Percentiles rank a stretch among this genome's conserved stretches.
Conservation (phyloP, 2,113 vertebrate species). For the Chelonoidis abingdonii region DNA sequence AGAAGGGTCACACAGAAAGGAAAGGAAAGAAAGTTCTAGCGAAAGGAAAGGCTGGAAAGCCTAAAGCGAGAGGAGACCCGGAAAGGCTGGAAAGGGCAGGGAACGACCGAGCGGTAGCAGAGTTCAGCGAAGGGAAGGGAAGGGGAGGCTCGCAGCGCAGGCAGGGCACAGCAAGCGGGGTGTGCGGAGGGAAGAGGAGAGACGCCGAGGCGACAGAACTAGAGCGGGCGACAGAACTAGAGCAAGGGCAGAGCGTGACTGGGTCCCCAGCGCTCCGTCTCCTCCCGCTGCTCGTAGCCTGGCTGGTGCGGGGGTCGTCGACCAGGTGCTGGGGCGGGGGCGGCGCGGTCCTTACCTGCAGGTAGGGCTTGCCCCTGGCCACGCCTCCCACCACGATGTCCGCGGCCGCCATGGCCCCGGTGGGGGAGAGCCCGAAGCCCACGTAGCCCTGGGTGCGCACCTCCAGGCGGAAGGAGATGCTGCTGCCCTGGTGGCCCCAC, state of each 20-base stretch:
- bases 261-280: too few relatives aligned
- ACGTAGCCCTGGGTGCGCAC: conserved; percentile 87
- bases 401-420: conserved; percentile 85
- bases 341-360: conserved; percentile 81
- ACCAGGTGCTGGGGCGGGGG: neutral
- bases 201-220: too few relatives aligned
- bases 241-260: too few relatives aligned
- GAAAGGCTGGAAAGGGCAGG: neutral
- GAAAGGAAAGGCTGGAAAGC: neutral
- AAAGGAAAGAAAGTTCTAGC: neutral
- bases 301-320: neutral
- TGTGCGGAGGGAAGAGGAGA: too few relatives aligned
- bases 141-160: too few relatives aligned
- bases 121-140: neutral
- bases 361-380: conserved; percentile 83
- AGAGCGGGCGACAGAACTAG: too few relatives aligned
- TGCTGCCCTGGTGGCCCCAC: conserved; percentile 79
- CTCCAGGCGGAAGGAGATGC: conserved; percentile 82
- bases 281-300: too few relatives aligned
- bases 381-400: conserved; percentile 89
- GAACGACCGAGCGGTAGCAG: too few relatives aligned
- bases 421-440: conserved; percentile 88
- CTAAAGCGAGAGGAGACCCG: too few relatives aligned
- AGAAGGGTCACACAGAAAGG: neutral
- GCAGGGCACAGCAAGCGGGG: too few relatives aligned